phyloP scores from a whole-genome alignment of 1,140 invertebrate genomes.

The Musca domestica region DNA sequence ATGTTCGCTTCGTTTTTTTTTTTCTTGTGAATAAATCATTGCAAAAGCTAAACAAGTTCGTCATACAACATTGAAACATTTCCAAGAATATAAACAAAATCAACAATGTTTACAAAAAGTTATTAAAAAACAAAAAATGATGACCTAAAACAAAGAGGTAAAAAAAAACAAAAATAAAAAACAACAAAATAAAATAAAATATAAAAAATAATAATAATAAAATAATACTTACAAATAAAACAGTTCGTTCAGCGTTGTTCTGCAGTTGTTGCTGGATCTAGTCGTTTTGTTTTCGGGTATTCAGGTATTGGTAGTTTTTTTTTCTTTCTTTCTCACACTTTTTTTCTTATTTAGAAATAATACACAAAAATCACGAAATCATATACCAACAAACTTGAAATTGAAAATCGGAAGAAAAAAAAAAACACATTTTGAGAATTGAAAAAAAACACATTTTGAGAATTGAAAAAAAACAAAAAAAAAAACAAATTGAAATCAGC shows the following conservation, averaged over 20 bases:
- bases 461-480: too few species aligned
- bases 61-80: too few species aligned
- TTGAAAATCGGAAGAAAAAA: background rate
- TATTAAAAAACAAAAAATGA: too few species aligned
- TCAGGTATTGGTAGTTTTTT: constrained; percentile 1
- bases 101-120: too few species aligned
- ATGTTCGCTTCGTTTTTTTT: too few species aligned
- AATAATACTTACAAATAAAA: constrained; percentile 3
- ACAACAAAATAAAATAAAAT: too few species aligned
- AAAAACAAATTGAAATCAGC: too few species aligned
- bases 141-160: background rate
- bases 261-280: background rate
- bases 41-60: too few species aligned
- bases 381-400: constrained; percentile 15
- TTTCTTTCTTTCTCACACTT: background rate
- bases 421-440: background rate
- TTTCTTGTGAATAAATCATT: too few species aligned
- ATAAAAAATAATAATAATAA: too few species aligned
- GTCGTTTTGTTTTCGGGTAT: background rate
- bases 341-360: background rate
- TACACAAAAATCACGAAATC: constrained; percentile 13
- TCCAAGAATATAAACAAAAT: too few species aligned
- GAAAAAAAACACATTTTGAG: constrained; percentile 1
- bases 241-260: background rate
- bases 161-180: constrained; percentile 2